phyloP scores from a whole-genome alignment of 2,113 vertebrate species.

The Perca fluviatilis region DNA sequence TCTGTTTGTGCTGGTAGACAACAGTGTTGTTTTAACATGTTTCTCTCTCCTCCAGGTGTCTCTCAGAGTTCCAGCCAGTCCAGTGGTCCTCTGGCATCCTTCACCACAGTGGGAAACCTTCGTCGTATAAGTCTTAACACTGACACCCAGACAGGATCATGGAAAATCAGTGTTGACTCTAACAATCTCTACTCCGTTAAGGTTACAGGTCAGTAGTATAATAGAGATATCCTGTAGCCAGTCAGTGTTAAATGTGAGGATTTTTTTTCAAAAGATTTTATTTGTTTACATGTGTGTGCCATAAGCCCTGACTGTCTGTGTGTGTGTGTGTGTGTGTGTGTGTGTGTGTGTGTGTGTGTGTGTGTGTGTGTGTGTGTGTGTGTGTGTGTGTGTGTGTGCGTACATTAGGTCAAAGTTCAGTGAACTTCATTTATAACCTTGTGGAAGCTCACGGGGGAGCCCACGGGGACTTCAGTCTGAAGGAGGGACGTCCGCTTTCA shows the following conservation, averaged over 20 bases:
- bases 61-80: constrained; percentile 67
- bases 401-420: constrained; percentile 72
- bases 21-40: background rate
- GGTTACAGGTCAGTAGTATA: constrained; percentile 71
- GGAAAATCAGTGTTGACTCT: constrained; percentile 73
- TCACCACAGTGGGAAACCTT: constrained; percentile 73
- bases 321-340: too few species aligned
- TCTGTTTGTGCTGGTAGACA: background rate
- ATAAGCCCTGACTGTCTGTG: background rate
- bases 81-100: constrained; percentile 67
- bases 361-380: background rate
- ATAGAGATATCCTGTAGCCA: background rate
- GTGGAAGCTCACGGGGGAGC: constrained; percentile 61
- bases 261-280: background rate
- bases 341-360: background rate
- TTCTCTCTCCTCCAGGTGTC: constrained; percentile 53
- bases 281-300: background rate
- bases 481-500: constrained; percentile 72
- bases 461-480: constrained; percentile 63
- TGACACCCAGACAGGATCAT: constrained; percentile 68
- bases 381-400: background rate
- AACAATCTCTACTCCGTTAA: constrained; percentile 73
- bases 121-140: constrained; percentile 56
- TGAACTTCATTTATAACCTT: constrained; percentile 77
- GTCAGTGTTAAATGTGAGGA: background rate